Conservation (phyloP, 2,113 vertebrate genomes). For the Pluvianellus socialis region DNA sequence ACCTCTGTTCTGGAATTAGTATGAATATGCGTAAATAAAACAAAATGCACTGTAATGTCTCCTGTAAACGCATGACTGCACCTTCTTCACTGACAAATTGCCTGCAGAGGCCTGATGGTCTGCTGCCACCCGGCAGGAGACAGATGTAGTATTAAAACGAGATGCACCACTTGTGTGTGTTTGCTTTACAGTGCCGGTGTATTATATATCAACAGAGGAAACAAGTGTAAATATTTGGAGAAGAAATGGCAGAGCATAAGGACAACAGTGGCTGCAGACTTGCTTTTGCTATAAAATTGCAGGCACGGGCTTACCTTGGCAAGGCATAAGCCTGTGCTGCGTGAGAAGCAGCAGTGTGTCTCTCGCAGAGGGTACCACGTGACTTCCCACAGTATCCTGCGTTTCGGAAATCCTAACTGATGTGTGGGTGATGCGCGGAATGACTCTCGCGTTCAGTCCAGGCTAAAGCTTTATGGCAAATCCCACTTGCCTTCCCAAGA, state of each 20-base stretch:
- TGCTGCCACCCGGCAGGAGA: neutral
- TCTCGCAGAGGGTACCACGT: neutral
- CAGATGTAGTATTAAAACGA: neutral
- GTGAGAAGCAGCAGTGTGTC: neutral
- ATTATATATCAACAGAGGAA: neutral
- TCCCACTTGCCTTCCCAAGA: neutral
- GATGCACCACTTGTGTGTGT: neutral
- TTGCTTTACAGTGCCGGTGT: neutral
- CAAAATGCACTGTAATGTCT: neutral
- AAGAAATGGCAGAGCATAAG: neutral
- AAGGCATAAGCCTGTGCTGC: neutral
- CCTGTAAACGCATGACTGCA: neutral
- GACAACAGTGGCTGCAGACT: neutral
- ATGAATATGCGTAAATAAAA: neutral
- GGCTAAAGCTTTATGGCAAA: neutral
- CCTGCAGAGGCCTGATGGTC: neutral
- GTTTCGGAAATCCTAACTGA: neutral
- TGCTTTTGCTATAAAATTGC: neutral
- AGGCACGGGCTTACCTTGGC: neutral
- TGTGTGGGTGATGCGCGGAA: neutral
- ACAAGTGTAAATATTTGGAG: neutral
- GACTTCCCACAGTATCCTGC: neutral
- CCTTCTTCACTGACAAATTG: neutral
- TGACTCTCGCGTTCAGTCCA: neutral
- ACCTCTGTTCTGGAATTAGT: neutral